phyloP scores from a whole-genome alignment of 2,797 vertebrate species.

The Silurus lanzhouensis region DNA sequence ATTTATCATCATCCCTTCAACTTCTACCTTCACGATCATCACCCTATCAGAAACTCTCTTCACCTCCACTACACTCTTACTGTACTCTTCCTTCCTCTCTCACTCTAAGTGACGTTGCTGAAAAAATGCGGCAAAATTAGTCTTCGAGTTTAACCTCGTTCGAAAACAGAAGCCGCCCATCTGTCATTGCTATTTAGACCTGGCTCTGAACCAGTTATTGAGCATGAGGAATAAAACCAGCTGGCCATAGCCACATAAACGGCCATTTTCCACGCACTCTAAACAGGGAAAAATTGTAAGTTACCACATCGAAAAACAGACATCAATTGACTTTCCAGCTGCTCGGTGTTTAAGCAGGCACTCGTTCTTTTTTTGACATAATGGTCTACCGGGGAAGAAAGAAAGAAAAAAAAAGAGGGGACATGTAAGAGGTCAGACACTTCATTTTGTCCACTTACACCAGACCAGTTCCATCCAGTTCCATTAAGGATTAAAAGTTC shows the following conservation, averaged over 20 bases:
- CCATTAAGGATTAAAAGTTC: neutral
- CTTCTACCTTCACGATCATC: too few relatives aligned
- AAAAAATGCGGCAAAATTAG: neutral
- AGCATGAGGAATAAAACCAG: conserved; percentile 48
- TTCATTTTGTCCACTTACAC: neutral
- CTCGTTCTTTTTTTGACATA: neutral
- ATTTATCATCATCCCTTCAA: too few relatives aligned
- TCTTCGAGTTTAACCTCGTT: conserved; percentile 16
- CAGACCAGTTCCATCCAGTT: neutral
- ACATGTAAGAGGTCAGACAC: neutral
- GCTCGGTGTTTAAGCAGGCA: neutral
- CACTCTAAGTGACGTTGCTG: neutral
- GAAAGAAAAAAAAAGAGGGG: neutral
- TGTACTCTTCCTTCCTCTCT: too few relatives aligned
- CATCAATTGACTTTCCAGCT: neutral
- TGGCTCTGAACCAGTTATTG: conserved; percentile 46
- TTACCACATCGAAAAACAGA: conserved; percentile 28
- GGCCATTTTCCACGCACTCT: conserved; percentile 24
- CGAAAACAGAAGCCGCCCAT: conserved; percentile 31
- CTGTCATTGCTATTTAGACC: conserved; percentile 44
- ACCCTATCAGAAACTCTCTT: too few relatives aligned
- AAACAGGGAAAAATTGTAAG: conserved; percentile 24
- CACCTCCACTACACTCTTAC: too few relatives aligned
- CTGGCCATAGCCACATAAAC: conserved; percentile 29
- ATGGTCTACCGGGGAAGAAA: too few relatives aligned